phyloP scores from a whole-genome alignment of 2,113 vertebrate genomes.

The Prolemur simus region DNA sequence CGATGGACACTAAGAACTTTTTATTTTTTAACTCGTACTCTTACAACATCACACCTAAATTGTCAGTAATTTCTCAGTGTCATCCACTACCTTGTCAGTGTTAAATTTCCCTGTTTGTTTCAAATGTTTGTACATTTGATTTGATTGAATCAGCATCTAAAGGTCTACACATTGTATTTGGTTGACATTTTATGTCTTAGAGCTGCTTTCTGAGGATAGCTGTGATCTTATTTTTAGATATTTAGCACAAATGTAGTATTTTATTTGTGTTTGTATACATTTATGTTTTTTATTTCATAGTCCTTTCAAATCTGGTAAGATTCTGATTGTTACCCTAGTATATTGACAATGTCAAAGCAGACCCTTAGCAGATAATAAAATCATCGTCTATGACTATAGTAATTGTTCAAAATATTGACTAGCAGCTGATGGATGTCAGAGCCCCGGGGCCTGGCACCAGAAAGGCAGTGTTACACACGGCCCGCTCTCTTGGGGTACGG shows the following conservation, averaged over 20 bases:
- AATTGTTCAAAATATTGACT: background rate
- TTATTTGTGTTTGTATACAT: background rate
- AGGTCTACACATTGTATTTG: background rate
- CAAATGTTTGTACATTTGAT: background rate
- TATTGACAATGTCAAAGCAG: background rate
- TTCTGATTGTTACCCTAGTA: background rate
- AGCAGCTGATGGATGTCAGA: background rate
- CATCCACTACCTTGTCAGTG: background rate
- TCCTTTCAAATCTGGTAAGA: background rate
- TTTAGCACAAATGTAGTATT: background rate
- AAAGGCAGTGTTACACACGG: background rate
- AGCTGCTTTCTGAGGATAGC: background rate
- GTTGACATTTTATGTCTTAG: background rate
- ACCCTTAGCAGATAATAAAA: background rate
- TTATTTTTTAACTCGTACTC: background rate
- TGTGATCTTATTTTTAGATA: background rate
- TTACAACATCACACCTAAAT: background rate
- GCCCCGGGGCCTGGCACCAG: background rate
- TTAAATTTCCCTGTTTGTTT: background rate
- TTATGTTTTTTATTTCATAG: background rate
- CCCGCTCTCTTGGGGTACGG: background rate
- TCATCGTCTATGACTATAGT: background rate
- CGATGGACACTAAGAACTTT: background rate
- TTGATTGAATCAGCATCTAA: background rate
- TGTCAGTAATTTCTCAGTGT: background rate